Evolutionary conservation across 2,888 invertebrate species (phyloP), one percentile per base, ranked within the genome.

Genomic region (Hanleya hanleyi): DNA sequence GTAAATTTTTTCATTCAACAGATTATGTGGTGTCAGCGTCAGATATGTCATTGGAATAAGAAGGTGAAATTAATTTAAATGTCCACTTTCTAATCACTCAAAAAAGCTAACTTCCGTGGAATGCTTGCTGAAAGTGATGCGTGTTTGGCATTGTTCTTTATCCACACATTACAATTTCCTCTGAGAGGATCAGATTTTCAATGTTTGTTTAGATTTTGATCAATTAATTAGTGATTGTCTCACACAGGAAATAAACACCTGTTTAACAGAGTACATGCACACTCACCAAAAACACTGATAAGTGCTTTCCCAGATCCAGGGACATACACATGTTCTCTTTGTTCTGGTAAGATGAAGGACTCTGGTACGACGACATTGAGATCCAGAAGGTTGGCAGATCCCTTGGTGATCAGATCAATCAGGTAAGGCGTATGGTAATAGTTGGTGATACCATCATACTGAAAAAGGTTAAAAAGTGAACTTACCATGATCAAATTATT

Each of bases 321-420:
- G 67, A 98, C 95, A 91, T 97, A 99, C 91, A 97, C 96, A 82
- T 96, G 94, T 85, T 95, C 94, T 77, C 95, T 95, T 81, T 96
- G 95, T 90, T 97, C 97, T 0, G 97, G 96, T 80, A 97, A 96
- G 73, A 96, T 93, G 1, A 89, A 98, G 96, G 0, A 95, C 91
- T 98, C 97, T 0, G 97, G 97, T 6, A 98, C 94, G 90, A 97
- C 97, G 0, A 98, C 96, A 91, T 98, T 97, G 94, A 98, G 95
- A 90, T 97, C 97, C 85, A 97, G 97, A 92, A 97, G 95, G 68
- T 96, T 94, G 90, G 96, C 96, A 0, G 97, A 87, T 15, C 86
- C 87, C 57, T 83, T 84, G 91, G 95, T 97, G 78, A 97, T 97
- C 73, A 99, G 92, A 92, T 98, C 98, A 12, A 98, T 92, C 0